Evolutionary conservation across 2,113 vertebrate species (phyloP).

Genomic region (Rhombomys opimus): DNA sequence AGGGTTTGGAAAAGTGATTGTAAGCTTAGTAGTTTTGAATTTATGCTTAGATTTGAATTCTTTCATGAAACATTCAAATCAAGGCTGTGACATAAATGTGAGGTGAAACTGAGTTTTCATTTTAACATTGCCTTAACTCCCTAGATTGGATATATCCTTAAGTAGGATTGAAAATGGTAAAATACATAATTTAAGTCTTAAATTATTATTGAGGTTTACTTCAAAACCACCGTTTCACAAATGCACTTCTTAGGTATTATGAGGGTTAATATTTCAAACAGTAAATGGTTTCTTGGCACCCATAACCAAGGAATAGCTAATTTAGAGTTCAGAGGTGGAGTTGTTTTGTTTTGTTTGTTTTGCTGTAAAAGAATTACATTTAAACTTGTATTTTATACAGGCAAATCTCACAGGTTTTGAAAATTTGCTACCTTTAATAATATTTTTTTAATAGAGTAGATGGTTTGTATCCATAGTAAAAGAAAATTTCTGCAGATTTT

Average conservation of each 20-base stretch:
- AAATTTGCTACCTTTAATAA: neutral
- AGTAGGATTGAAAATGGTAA: constrained; percentile 43
- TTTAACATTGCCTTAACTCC: constrained; percentile 54
- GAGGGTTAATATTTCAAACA: constrained; percentile 50
- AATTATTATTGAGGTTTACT: constrained; percentile 46
- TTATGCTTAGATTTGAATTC: constrained; percentile 54
- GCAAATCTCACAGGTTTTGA: neutral
- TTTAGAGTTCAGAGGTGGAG: neutral
- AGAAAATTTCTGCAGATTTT: neutral
- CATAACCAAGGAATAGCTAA: neutral
- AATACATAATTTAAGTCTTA: constrained; percentile 52
- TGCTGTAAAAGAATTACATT: neutral
- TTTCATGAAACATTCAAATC: constrained; percentile 32
- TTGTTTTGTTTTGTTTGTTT: neutral
- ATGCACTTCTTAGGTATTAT: constrained; percentile 63
- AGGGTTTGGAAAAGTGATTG: constrained; percentile 57
- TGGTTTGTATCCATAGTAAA: neutral
- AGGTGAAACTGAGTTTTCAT: constrained; percentile 70
- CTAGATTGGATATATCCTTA: constrained; percentile 59
- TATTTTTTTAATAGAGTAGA: neutral
- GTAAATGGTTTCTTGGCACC: neutral
- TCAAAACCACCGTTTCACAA: constrained; percentile 66
- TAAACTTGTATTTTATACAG: neutral
- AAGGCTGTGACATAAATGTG: constrained; percentile 70
- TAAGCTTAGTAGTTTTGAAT: neutral